Evolutionary conservation across 37 sponge, comb jelly and placozoan genomes (phyloP).

Genomic region (Chondrosia reniformis): DNA sequence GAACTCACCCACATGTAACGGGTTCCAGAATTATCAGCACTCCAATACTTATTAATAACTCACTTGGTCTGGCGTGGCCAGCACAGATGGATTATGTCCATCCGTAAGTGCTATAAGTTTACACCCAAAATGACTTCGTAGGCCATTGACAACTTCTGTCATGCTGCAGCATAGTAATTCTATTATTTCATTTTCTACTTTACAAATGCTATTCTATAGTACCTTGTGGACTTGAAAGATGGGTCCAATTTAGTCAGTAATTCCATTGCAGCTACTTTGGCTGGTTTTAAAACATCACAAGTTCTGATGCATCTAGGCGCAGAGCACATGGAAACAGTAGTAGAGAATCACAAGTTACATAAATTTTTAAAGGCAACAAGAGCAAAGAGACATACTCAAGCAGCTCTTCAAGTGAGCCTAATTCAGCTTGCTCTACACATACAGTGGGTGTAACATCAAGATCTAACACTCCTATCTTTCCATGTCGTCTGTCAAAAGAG

Average conservation of each 20-base stretch:
- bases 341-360: not conserved
- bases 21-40: not conserved
- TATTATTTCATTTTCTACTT: too few relatives aligned
- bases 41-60: not conserved
- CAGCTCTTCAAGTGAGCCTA: constrained; percentile 74
- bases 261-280: constrained; percentile 64
- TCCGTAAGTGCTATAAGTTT: constrained; percentile 77
- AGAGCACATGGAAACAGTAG: not conserved
- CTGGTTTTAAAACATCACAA: constrained; percentile 78
- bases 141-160: too few relatives aligned
- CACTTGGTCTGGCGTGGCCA: constrained; percentile 52
- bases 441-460: constrained; percentile 82
- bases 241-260: constrained; percentile 20
- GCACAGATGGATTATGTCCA: constrained; percentile 44
- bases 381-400: constrained; percentile 32
- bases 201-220: too few relatives aligned
- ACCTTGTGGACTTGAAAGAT: too few relatives aligned
- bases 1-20: not conserved
- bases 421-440: constrained; percentile 65
- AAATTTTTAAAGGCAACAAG: not conserved
- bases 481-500: not conserved
- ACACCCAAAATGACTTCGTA: constrained; percentile 64
- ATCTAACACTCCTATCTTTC: constrained; percentile 65
- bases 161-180: too few relatives aligned
- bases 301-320: constrained; percentile 28